Evolutionary conservation across 2,888 invertebrate genomes (phyloP).

Genomic region (Acanthosoma haemorrhoidale): DNA sequence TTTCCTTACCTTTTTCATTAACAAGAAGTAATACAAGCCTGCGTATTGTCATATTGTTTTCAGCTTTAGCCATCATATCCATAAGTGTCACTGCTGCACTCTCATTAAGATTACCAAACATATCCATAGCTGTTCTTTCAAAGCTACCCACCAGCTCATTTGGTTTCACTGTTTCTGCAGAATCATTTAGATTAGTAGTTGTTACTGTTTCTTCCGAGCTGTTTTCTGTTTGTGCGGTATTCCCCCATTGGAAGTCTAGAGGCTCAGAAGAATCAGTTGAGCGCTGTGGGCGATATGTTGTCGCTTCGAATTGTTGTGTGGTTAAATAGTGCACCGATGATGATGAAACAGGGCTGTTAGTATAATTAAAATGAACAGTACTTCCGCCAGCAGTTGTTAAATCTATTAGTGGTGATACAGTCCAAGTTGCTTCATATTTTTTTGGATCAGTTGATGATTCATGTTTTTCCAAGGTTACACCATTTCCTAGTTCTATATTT

Average conservation of each 20-base stretch:
- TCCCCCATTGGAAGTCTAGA: not conserved
- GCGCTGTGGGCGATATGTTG: slow-evolving; percentile 34
- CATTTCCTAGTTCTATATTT: slow-evolving; percentile 36
- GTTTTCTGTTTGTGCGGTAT: slow-evolving; percentile 11
- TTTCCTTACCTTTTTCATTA: slow-evolving; percentile 63
- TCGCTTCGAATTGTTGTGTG: slow-evolving; percentile 24
- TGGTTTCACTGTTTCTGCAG: slow-evolving; percentile 24
- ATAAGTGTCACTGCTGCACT: slow-evolving; percentile 68
- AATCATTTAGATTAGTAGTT: not conserved
- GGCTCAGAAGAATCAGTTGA: slow-evolving; percentile 22
- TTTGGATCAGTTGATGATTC: not conserved
- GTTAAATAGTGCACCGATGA: not conserved
- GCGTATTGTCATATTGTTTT: slow-evolving; percentile 42
- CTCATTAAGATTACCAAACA: slow-evolving; percentile 69
- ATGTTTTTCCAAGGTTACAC: slow-evolving; percentile 36
- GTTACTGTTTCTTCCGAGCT: slow-evolving; percentile 23
- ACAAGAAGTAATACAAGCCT: slow-evolving; percentile 69
- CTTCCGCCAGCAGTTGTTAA: slow-evolving; percentile 3
- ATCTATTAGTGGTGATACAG: slow-evolving; percentile 28
- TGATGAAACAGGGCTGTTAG: not conserved
- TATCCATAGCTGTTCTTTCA: slow-evolving; percentile 65
- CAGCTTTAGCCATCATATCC: slow-evolving; percentile 76
- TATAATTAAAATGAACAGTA: slow-evolving; percentile 9
- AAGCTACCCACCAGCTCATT: slow-evolving; percentile 47
- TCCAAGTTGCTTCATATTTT: slow-evolving; percentile 26